phyloP scores from a whole-genome alignment of 2,888 invertebrate genomes.

The Oscheius onirici region DNA sequence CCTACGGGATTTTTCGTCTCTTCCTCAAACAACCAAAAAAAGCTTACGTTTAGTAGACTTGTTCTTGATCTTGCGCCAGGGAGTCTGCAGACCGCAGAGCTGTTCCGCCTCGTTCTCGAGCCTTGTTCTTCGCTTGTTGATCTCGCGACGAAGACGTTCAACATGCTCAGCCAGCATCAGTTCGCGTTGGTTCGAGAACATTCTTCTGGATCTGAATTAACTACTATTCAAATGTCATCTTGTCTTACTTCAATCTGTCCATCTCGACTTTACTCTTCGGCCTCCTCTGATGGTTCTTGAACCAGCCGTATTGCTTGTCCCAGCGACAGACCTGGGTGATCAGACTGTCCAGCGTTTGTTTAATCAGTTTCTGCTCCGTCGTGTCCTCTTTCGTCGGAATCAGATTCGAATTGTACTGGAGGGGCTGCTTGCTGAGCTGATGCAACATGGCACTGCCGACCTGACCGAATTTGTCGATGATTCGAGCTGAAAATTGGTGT shows the following conservation, averaged over 20 bases:
- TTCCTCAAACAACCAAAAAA: background rate
- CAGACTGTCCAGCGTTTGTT: constrained; percentile 50
- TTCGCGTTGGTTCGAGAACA: constrained; percentile 42
- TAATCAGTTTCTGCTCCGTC: constrained; percentile 32
- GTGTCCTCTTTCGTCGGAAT: constrained; percentile 45
- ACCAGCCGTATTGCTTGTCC: constrained; percentile 60
- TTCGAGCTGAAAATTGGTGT: constrained; percentile 30
- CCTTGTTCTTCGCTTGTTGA: constrained; percentile 50
- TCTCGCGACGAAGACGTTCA: constrained; percentile 53
- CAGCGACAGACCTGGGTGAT: constrained; percentile 55
- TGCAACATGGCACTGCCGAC: constrained; percentile 19
- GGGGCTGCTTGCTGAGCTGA: constrained; percentile 26
- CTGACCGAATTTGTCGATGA: constrained; percentile 31
- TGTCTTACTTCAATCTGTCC: constrained; percentile 35
- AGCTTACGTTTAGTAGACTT: constrained; percentile 40
- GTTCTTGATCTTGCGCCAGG: constrained; percentile 49
- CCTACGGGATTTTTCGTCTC: background rate
- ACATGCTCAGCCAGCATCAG: constrained; percentile 48
- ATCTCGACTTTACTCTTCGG: constrained; percentile 41
- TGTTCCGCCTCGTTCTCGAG: constrained; percentile 55
- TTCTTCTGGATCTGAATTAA: constrained; percentile 21
- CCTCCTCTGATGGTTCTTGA: constrained; percentile 43
- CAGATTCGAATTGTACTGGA: constrained; percentile 43
- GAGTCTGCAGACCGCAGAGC: constrained; percentile 50
- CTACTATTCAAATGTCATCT: background rate